Base-by-base conservation (phyloP, 2,113 vertebrate species). In the Daphoenositta chrysoptera region DNA sequence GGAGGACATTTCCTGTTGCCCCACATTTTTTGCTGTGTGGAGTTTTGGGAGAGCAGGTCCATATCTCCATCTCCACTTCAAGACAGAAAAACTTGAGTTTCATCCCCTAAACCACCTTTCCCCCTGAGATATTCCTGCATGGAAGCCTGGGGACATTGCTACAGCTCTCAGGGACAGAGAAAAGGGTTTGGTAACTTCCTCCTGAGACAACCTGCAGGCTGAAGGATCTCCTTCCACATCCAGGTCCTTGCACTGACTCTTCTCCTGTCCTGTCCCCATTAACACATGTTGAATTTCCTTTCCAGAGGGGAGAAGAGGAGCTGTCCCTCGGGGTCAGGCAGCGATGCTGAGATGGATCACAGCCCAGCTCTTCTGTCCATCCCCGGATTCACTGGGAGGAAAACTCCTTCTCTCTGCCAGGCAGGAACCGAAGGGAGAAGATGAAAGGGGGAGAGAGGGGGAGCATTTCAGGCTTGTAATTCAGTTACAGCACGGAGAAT, bases 391-490 rank as follows among this genome's bases (percentile, higher is more conserved):
- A 0, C 31, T 77, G 48, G 47, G 20, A 81, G 44, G 58, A 89
- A 95, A 81, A 28, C 37, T 89, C 75, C 57, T 75, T 47, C 92
- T 53, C 48, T 33, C 28, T 90, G 9, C 3, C 3, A 90, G 30
- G 40, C 88, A 69, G 31, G 51, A 92, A 81, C 68, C 90, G 90
- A 88, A 93, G 26, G 26, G 44, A 86, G 64, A 78, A 81, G 88
- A 97, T 96, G 92, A 94, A 96, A 95, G 80, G 15, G 12, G 57
- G 56, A 75, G 58, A 93, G 75, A 72, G 73, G 82, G 75, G 71
- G 89, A 96, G 57, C 76, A 30, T 82, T 96, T 93, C 93, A 94
- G 90, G 87, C 92, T 97, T 97, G 96, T 97, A 97, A 97, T 97
- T 90, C 96, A 53, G 89, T 97, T 93, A 94, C 50, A 87, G 95